Percentiles rank a stretch among this genome's conserved stretches.
Conservation (phyloP, 64 coral and sea anemone genomes). For the Pachyseris speciosa region DNA sequence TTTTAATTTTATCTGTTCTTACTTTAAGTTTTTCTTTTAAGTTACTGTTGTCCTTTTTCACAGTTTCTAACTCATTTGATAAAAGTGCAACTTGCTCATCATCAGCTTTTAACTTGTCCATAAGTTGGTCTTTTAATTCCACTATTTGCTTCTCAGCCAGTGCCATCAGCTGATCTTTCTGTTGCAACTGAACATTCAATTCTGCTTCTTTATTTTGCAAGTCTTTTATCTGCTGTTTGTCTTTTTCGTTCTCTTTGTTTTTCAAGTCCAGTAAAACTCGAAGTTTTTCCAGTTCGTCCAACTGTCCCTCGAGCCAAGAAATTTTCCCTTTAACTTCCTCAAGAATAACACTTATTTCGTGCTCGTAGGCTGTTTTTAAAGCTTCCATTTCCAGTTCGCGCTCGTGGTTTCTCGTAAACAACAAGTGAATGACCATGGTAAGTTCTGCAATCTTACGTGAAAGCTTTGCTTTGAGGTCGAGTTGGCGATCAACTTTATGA, state of each 20-base stretch:
- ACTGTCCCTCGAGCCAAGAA: constrained; percentile 89
- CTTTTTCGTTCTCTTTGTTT: constrained; percentile 75
- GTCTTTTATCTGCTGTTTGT: constrained; percentile 74
- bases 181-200: constrained; percentile 51
- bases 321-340: constrained; percentile 89
- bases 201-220: constrained; percentile 70
- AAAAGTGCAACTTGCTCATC: constrained; percentile 67
- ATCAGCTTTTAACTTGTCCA: constrained; percentile 39
- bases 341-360: constrained; percentile 73
- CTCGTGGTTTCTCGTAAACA: constrained; percentile 98
- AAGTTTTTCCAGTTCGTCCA: constrained; percentile 87
- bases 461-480: constrained; percentile 77
- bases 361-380: constrained; percentile 86
- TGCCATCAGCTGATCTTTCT: constrained; percentile 68
- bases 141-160: constrained; percentile 80
- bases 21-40: constrained; percentile 77
- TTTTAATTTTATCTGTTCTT: constrained; percentile 73
- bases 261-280: constrained; percentile 88
- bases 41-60: constrained; percentile 66
- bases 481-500: background rate
- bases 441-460: constrained; percentile 96
- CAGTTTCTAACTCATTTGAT: constrained; percentile 69
- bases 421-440: constrained; percentile 92
- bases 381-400: constrained; percentile 91
- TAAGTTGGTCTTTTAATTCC: constrained; percentile 69